phyloP scores from a whole-genome alignment of 1,140 invertebrate species.

The Drosophila ogumai region DNA sequence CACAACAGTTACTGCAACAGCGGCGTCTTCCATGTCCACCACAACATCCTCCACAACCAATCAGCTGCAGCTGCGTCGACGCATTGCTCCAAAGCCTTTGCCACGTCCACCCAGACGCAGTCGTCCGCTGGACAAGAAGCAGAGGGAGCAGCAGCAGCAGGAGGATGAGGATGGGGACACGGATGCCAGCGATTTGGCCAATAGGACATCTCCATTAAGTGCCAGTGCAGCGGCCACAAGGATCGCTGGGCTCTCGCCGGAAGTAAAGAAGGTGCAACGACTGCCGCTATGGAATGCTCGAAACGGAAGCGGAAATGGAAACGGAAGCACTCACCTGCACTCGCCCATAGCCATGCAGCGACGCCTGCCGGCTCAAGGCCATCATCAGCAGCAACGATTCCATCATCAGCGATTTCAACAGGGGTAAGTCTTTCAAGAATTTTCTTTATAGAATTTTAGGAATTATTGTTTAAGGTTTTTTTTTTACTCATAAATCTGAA shows the following conservation, averaged over 20 bases:
- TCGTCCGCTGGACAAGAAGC: slow-evolving; percentile 21
- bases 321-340: slow-evolving; percentile 1
- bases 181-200: slow-evolving; percentile 73
- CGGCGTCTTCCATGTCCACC: slow-evolving; percentile 4
- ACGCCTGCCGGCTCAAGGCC: slow-evolving; percentile 1
- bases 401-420: slow-evolving; percentile 15
- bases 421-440: slow-evolving; percentile 20
- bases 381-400: neutral
- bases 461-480: too few species aligned
- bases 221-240: slow-evolving; percentile 70
- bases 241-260: slow-evolving; percentile 72
- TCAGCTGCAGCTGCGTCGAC: slow-evolving; percentile 50
- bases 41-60: slow-evolving; percentile 14
- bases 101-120: slow-evolving; percentile 56
- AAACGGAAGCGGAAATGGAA: slow-evolving; percentile 12
- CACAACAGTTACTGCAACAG: slow-evolving; percentile 14
- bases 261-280: slow-evolving; percentile 73
- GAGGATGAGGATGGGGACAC: slow-evolving; percentile 51
- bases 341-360: slow-evolving; percentile 11
- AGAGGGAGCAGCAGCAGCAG: neutral
- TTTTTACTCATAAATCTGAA: too few species aligned
- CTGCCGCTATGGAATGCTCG: slow-evolving; percentile 64
- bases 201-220: slow-evolving; percentile 67
- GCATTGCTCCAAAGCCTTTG: slow-evolving; percentile 47
- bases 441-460: neutral